Percentiles rank a stretch among this genome's conserved stretches.
Evolutionary conservation across 2,797 vertebrate genomes (phyloP).

Genomic region (Poeciliopsis presidionis): DNA sequence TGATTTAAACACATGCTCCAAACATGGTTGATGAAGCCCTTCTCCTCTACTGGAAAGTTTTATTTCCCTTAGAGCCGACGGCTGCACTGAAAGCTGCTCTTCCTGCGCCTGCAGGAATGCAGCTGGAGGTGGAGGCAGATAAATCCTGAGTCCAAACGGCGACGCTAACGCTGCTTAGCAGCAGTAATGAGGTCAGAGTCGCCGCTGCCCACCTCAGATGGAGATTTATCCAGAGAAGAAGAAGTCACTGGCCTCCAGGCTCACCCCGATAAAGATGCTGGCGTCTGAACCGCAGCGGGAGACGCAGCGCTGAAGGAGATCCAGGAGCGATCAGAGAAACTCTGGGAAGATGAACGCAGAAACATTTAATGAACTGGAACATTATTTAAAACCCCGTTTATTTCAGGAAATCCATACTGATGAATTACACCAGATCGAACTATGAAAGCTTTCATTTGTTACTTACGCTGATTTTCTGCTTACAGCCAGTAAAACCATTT

Average conservation of each 20-base stretch:
- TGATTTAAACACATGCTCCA: background rate
- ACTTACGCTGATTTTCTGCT: no score
- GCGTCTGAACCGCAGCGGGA: slow-evolving; percentile 35
- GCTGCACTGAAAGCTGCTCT: slow-evolving; percentile 5
- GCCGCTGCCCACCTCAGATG: slow-evolving; percentile 69
- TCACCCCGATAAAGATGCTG: slow-evolving; percentile 59
- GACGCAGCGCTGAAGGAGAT: slow-evolving; percentile 27
- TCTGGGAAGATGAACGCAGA: no score
- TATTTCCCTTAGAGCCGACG: no score
- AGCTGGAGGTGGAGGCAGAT: slow-evolving; percentile 52
- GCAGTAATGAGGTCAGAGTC: slow-evolving; percentile 80
- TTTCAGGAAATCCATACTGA: no score
- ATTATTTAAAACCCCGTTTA: no score
- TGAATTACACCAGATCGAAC: no score
- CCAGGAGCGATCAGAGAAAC: no score
- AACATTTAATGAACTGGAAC: no score
- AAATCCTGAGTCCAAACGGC: slow-evolving; percentile 69
- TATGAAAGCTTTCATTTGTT: no score
- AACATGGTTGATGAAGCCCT: background rate
- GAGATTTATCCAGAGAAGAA: slow-evolving; percentile 77
- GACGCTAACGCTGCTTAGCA: slow-evolving; percentile 74
- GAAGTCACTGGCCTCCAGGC: slow-evolving; percentile 59
- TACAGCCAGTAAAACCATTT: no score
- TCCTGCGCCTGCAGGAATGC: slow-evolving; percentile 14
- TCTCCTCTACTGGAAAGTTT: background rate